Conservation (phyloP, 2,797 vertebrate genomes). For the Mormyrus hasselquistii region DNA sequence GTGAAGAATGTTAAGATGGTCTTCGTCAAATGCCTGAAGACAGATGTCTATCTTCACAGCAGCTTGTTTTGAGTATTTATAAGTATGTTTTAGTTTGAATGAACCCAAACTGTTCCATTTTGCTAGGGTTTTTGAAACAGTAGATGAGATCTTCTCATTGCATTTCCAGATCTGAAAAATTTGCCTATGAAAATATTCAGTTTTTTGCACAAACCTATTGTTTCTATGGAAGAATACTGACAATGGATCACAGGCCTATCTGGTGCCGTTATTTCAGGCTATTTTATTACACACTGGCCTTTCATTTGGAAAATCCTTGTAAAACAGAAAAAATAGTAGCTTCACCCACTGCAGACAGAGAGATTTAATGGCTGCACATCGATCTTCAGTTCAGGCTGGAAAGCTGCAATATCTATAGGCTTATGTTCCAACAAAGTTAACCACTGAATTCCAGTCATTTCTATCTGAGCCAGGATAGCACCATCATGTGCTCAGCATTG, state of each 20-base stretch:
- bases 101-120: background rate
- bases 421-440: background rate
- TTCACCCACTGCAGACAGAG: background rate
- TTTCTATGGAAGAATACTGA: background rate
- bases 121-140: background rate
- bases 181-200: background rate
- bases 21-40: background rate
- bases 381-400: background rate
- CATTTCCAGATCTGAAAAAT: background rate
- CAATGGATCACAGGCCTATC: background rate
- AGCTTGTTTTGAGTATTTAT: background rate
- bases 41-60: background rate
- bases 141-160: background rate
- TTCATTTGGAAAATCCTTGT: constrained; percentile 4
- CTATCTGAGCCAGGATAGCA: background rate
- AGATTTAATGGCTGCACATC: background rate
- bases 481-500: background rate
- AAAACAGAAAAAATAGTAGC: constrained; percentile 3
- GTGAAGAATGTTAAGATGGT: background rate
- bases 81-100: constrained; percentile 5
- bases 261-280: background rate
- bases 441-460: background rate
- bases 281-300: background rate
- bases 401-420: background rate
- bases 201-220: background rate